Evolutionary conservation across 2,113 vertebrate genomes (phyloP), one percentile per base, ranked within the genome.

Genomic region (Rafetus swinhoei): DNA sequence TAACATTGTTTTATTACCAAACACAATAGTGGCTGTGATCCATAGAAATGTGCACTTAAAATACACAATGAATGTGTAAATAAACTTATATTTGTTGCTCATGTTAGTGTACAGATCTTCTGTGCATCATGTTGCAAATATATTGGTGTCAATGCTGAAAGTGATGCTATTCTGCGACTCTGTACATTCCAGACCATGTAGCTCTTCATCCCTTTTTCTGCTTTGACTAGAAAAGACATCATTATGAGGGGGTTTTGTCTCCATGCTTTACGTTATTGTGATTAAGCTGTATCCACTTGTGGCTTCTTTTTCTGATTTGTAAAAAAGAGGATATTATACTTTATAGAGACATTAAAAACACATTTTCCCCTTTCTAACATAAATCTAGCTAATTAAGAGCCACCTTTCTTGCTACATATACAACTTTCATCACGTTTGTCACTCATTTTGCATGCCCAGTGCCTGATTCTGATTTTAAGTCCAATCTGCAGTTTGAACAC

Each of bases 321-420:
- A 3, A 82, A 90, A 90, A 93, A 87, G 74, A 90, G 35, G 27
- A 25, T 91, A 62, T 85, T 88, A 62, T 93, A 86, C 81, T 90
- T n/a, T 74, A 18, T 72, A 90, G 82, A 91, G 84, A 57, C 95
- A 93, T 90, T 29, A 1, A 93, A 93, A 81, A 92, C 72, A 55
- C 84, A 55, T 89, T 95, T 95, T 93, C 80, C 93, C 45, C 88
- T 88, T 97, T 95, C 90, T 95, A 57, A 85, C 79, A 84, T 94
- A 86, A 91, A 82, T 96, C 85, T 93, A 93, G 93, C 95, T 92
- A 89, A 89, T 95, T 96, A 95, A 87, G 88, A 95, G 77, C 94
- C 95, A 88, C 95, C 80, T 81, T 85, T 62, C 54, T 81, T n/a
- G 35, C 11, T 81, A 45, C 18, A 81, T 35, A 54, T 80, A 45